Percentiles rank a stretch among this genome's conserved stretches.
Conservation (phyloP, 2,888 invertebrate species). For the Orthonevra nobilis region DNA sequence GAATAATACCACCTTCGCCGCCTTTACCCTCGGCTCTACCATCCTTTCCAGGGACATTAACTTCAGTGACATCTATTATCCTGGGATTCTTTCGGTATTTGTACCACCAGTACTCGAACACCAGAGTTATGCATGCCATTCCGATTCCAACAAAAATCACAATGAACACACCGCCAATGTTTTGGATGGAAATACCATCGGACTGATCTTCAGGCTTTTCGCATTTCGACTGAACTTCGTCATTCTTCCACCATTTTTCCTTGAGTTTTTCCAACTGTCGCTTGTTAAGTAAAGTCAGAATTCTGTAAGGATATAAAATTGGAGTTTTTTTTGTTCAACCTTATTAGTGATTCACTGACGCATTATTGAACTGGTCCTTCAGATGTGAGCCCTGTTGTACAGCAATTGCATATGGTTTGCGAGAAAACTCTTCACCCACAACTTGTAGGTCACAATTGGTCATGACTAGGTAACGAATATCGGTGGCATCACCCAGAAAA, state of each 20-base stretch:
- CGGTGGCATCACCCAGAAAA: slow-evolving; percentile 96
- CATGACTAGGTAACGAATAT: slow-evolving; percentile 84
- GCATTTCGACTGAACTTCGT: slow-evolving; percentile 88
- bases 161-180: slow-evolving; percentile 98
- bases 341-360: slow-evolving; percentile 91
- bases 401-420: slow-evolving; percentile 98
- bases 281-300: slow-evolving; percentile 95
- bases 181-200: slow-evolving; percentile 98
- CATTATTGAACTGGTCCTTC: slow-evolving; percentile 96
- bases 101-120: slow-evolving; percentile 97
- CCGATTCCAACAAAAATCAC: slow-evolving; percentile 98
- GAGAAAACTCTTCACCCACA: slow-evolving; percentile 97
- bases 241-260: slow-evolving; percentile 97
- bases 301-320: slow-evolving; percentile 85
- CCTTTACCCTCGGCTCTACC: slow-evolving; percentile 75
- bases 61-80: slow-evolving; percentile 84
- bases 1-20: slow-evolving; percentile 74
- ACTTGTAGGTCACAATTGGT: slow-evolving; percentile 87
- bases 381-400: slow-evolving; percentile 97
- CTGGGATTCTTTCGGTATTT: slow-evolving; percentile 86
- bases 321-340: too few relatives aligned
- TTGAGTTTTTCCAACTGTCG: slow-evolving; percentile 95
- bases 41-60: slow-evolving; percentile 72
- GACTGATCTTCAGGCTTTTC: slow-evolving; percentile 95
- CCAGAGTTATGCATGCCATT: slow-evolving; percentile 93